A percentile compares a stretch with the other conserved stretches of the same genome.
phyloP scores from a whole-genome alignment of 2,888 invertebrate species.

The Ophonus ardosiacus region DNA sequence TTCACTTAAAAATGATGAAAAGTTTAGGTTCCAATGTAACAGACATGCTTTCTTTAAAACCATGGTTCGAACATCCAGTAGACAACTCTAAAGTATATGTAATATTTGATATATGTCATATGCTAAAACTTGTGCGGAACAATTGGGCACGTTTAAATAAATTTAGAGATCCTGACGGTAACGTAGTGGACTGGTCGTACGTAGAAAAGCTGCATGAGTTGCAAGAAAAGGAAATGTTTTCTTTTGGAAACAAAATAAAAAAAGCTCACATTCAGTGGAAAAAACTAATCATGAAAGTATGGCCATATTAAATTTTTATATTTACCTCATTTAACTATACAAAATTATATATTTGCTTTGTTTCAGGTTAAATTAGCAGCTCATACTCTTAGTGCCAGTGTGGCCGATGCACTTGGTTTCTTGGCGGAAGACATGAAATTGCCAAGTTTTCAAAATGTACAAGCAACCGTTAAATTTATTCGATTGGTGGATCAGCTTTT shows the following conservation, averaged over 20 bases:
- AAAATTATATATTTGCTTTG: too few relatives aligned
- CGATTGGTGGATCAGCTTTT: background rate
- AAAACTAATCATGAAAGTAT: background rate
- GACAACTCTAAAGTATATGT: background rate
- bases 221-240: background rate
- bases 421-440: background rate
- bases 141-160: background rate
- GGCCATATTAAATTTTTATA: too few relatives aligned
- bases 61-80: background rate
- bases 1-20: background rate
- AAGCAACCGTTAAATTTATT: background rate
- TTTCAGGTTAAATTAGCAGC: background rate
- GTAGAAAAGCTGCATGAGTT: background rate
- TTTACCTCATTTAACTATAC: too few relatives aligned
- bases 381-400: background rate
- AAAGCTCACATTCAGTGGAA: background rate
- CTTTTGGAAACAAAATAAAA: background rate
- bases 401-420: background rate
- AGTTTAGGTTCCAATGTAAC: background rate
- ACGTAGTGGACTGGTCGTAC: background rate
- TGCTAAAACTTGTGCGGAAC: background rate
- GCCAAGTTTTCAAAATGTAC: background rate
- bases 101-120: conserved; percentile 9
- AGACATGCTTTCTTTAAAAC: background rate
- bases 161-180: background rate